Evolutionary conservation across 2,113 vertebrate species (phyloP), one percentile per base, ranked within the genome.

Genomic region (Cervus canadensis): DNA sequence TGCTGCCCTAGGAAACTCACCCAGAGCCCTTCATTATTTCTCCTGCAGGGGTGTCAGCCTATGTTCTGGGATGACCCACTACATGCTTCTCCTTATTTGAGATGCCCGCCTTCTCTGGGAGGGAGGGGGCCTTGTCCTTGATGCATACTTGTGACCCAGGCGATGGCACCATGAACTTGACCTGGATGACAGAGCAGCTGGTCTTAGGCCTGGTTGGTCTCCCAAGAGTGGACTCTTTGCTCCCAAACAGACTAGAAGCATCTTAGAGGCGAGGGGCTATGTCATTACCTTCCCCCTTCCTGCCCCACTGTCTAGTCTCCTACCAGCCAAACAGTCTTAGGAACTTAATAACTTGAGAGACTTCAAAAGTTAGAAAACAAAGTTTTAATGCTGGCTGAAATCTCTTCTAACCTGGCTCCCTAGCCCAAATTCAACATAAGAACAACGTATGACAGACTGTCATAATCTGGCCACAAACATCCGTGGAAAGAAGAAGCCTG

Each of bases 81-180:
- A 1, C 3, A 15, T 28, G 12, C 56, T 11, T 43, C 52, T 26
- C 50, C 67, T 82, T 36, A 16, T 16, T 26, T 13, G 21, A 30
- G 26, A 36, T 40, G 62, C 43, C 50, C 4, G 2, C 25, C 6
- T 45, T n/a, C 6, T 26, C 62, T 13, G 48, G 54, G 54, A 33
- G 2, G 12, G 8, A 45, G 26, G 10, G n/a, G 30, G 23, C 13
- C 26, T 11, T 21, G n/a, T 26, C 54, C 9, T 57, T 0, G 4
- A 14, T 3, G 2, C 4, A 0, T 16, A 13, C 14, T 9, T 21
- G 52, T 21, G 85, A 60, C 19, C 85, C 79, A 48, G 59, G 78
- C 0, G 13, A 54, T 2, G 13, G 57, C 17, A 14, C 17, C n/a
- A 16, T 0, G 14, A 5, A 40, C 62, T 19, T 33, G 36, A 67